Evolutionary conservation across 2,797 vertebrate species (phyloP), one percentile per base, ranked within the genome.

Genomic region (Halcyon smyrnensis): DNA sequence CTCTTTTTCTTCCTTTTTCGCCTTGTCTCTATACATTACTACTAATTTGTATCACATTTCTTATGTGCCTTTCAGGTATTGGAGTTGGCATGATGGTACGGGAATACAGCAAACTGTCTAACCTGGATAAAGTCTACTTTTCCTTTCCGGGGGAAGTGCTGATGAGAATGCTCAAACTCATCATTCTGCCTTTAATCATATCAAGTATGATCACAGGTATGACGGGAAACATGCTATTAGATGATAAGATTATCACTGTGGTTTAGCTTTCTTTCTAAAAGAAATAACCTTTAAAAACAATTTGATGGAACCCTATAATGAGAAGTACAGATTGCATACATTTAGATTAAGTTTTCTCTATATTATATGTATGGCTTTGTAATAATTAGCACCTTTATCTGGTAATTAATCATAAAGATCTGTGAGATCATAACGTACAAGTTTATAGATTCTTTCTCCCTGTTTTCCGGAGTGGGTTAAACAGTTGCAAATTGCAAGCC

Each of bases 201-300:
- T 99, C 99, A 86, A 99, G 99, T 98, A 99, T 99, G 98, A 99
- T 99, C 92, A 99, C 99, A 99, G 99, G 99, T 99, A 97, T 84
- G 96, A 54, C 46, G 84, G 60, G 59, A 95, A 92, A 70, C 34
- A 11, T 17, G 21, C 27, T 69, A 6, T 84, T 90, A 59, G 4
- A 32, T 79, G 15, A 14, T 59, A 27, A 28, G 8, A n/a, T 73
- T 79, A 41, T 56, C 32, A 16, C 9, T 77, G 12, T 45, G n/a
- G 2, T n/a, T 88, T 84, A 46, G 12, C 18, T 64, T 92, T 48
- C 36, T 75, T 75, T 88, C 62, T 76, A 51, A 48, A 78, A 28
- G 21, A 85, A 93, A 64, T 37, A 81, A 71, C 19, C 8, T n/a
- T 70, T 57, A 43, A 62, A 64, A 82, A 86, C 24, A 45, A 8